Evolutionary conservation across 2,888 invertebrate genomes (phyloP), one percentile per base, ranked within the genome.

Genomic region (Rhynchonema sp.): DNA sequence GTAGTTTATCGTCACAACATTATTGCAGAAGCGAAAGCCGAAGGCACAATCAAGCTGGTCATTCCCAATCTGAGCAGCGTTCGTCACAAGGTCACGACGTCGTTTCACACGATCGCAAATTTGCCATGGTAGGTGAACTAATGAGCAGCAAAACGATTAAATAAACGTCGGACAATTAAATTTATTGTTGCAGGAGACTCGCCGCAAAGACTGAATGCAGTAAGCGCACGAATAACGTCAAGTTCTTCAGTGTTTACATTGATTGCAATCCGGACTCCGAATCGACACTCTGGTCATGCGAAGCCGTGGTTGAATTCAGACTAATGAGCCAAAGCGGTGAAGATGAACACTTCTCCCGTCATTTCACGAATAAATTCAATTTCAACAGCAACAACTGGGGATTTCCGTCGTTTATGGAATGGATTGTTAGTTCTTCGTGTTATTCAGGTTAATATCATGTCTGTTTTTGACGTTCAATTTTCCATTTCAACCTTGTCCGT

Each of bases 361-460:
- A 68, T 63, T 70, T 70, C 64, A 68, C 66, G 20, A 70, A 70
- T 64, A 68, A 68, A 55, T 70, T 70, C 65, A 69, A 67, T 61
- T 70, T 61, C 61, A 69, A 67, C 58, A 69, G 68, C 56, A 70
- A 70, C 63, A 70, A 70, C 60, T 70, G 70, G 70, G 70, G 70
- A 1, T 70, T 70, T 58, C 70, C 70, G 20, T 66, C 67, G 1
- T 70, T 70, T 61, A 68, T 70, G 63, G 69, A 69, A 25, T 70
- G 67, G 67, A 62, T n/a, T n/a, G 46, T 56, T 38, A 2, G 56
- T 56, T 1, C n/a, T n/a, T n/a, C n/a, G n/a, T n/a, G n/a, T n/a
- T n/a, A n/a, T n/a, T n/a, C n/a, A n/a, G n/a, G n/a, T n/a, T n/a
- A n/a, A n/a, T n/a, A 13, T 46, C 13, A 13, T 46, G 46, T 46